phyloP scores from a whole-genome alignment of 2,113 vertebrate species.

The Sardina pilchardus region DNA sequence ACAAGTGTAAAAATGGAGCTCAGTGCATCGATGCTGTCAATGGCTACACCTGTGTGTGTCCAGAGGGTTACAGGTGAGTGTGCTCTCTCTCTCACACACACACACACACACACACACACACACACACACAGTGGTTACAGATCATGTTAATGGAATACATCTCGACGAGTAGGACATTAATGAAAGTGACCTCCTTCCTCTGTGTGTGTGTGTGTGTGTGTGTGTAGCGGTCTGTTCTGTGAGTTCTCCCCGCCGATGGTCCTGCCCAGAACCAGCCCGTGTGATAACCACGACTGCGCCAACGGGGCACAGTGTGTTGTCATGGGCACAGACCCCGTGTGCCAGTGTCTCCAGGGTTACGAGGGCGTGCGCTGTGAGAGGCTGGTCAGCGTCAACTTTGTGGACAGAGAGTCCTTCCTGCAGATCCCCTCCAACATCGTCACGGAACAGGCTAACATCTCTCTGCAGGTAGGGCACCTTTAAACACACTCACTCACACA shows the following conservation, averaged over 20 bases:
- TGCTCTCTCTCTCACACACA: neutral
- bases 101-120: slow-evolving; percentile 26
- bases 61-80: slow-evolving; percentile 89
- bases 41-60: slow-evolving; percentile 92
- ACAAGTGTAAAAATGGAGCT: slow-evolving; percentile 92
- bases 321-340: slow-evolving; percentile 82
- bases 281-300: slow-evolving; percentile 92
- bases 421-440: slow-evolving; percentile 87
- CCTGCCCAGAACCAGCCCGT: slow-evolving; percentile 93
- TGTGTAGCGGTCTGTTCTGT: slow-evolving; percentile 88
- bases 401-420: slow-evolving; percentile 90
- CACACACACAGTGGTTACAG: neutral
- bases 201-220: neutral
- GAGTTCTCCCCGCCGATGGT: slow-evolving; percentile 97
- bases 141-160: neutral
- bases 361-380: slow-evolving; percentile 92
- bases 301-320: slow-evolving; percentile 93
- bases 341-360: slow-evolving; percentile 92
- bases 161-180: neutral
- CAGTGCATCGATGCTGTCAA: slow-evolving; percentile 92
- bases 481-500: slow-evolving; percentile 18
- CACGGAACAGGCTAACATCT: slow-evolving; percentile 88
- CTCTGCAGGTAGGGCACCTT: slow-evolving; percentile 82
- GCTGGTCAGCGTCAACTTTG: slow-evolving; percentile 90
- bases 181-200: neutral